These are phyloP conservation scores for Microcebus jonahi DNA, from an alignment of 2,113 vertebrate species.

Conservation along the genomic window DNA sequence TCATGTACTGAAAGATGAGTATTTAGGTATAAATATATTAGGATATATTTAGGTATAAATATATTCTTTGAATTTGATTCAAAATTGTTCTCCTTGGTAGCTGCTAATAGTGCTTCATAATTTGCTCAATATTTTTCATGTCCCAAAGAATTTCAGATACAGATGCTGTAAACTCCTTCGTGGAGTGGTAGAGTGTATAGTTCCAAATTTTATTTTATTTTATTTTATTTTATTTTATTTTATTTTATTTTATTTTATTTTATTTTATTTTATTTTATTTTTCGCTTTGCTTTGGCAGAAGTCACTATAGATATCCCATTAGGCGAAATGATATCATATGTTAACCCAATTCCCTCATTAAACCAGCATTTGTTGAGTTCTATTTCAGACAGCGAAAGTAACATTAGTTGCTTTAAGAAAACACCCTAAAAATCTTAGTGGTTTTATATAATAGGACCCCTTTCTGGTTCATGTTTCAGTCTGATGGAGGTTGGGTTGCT, in stretches of 20 bases:
- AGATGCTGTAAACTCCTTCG: not conserved
- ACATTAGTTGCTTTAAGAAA: slow-evolving; percentile 8
- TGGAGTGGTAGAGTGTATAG: not conserved
- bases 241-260: not conserved
- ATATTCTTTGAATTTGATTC: slow-evolving; percentile 55
- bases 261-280: not conserved
- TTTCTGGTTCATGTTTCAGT: not conserved
- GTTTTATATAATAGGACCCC: not conserved
- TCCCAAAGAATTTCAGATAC: not conserved
- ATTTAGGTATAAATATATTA: not conserved
- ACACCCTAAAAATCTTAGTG: not conserved
- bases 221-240: not conserved
- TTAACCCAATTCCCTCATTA: not conserved
- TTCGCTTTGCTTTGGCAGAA: slow-evolving; percentile 23
- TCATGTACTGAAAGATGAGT: not conserved
- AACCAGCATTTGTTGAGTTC: not conserved
- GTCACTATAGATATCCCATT: not conserved
- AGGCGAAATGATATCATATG: not conserved
- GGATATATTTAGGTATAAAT: too few species aligned
- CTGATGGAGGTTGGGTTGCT: not conserved
- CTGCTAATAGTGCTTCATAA: slow-evolving; percentile 33
- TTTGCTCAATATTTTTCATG: slow-evolving; percentile 44
- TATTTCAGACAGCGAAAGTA: not conserved
- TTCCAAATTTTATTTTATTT: slow-evolving; percentile 34
- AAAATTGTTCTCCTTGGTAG: slow-evolving; percentile 48